Percentiles rank a stretch among this genome's conserved stretches.
phyloP scores from a whole-genome alignment of 92 coral and sea anemone species.

The Phenganax stokvisi region DNA sequence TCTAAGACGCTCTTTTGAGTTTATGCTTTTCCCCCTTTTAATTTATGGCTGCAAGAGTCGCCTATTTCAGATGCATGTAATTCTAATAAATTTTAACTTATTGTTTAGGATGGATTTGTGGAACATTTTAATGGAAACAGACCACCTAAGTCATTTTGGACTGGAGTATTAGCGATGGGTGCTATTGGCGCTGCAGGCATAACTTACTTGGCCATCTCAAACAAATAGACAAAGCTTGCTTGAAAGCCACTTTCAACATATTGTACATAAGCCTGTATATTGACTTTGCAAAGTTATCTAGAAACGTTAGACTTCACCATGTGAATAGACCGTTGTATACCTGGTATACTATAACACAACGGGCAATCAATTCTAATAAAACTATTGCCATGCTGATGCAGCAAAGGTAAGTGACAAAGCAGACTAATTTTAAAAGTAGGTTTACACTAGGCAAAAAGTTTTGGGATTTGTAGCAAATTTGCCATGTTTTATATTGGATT shows the following conservation, averaged over 20 bases:
- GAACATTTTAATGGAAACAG: conserved; percentile 84
- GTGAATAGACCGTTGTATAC: conserved; percentile 29
- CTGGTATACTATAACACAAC: not conserved
- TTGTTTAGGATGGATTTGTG: conserved; percentile 82
- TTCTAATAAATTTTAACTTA: not conserved
- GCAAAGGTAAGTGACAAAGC: not conserved
- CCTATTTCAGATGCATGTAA: not conserved
- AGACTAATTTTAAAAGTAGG: too few relatives aligned
- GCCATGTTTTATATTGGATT: too few relatives aligned
- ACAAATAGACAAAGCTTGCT: conserved; percentile 34
- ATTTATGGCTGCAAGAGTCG: not conserved
- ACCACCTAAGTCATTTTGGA: conserved; percentile 74
- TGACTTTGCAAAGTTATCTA: not conserved
- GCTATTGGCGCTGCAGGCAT: conserved; percentile 95
- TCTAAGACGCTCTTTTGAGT: too few relatives aligned
- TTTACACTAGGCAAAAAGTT: too few relatives aligned
- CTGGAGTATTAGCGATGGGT: conserved; percentile 88
- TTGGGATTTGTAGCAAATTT: too few relatives aligned
- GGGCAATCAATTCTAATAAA: not conserved
- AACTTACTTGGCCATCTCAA: conserved; percentile 78
- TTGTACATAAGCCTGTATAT: not conserved
- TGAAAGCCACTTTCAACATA: not conserved
- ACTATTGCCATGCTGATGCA: not conserved
- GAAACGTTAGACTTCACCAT: conserved; percentile 17
- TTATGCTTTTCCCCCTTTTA: not conserved